Conservation (phyloP, 2,797 vertebrate species). For the Todus mexicanus region DNA sequence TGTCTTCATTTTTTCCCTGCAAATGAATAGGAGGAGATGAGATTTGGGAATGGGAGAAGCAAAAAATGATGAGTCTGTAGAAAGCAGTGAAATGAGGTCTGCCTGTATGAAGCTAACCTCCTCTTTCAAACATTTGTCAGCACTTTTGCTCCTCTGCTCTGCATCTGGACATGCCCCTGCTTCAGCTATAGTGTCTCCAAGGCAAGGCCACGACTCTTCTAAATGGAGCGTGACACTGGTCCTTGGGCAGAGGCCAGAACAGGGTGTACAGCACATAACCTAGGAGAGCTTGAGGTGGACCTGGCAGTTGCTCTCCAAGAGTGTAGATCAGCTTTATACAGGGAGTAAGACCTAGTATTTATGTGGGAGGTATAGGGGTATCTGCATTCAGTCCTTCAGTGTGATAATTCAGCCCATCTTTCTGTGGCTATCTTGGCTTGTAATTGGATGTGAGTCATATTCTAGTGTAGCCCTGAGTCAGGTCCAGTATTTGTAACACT, state of each 20-base stretch:
- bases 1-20: not conserved
- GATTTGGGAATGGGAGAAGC: not conserved
- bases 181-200: not conserved
- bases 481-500: constrained; percentile 47
- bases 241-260: not conserved
- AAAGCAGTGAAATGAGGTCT: not conserved
- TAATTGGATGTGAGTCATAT: constrained; percentile 40
- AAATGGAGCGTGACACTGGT: not conserved
- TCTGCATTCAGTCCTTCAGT: not conserved
- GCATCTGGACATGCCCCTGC: not conserved
- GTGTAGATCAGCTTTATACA: not conserved
- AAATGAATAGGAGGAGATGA: not conserved
- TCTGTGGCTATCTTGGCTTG: constrained; percentile 26
- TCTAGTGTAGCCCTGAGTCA: constrained; percentile 45
- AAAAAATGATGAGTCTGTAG: not conserved
- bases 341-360: not conserved
- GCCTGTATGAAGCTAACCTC: not conserved
- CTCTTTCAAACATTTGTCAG: not conserved
- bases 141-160: not conserved
- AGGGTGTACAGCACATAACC: not conserved
- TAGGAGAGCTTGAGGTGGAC: not conserved
- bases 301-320: not conserved
- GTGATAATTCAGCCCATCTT: constrained; percentile 13
- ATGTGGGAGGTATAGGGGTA: not conserved
- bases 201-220: not conserved